Evolutionary conservation across 2,797 vertebrate genomes (phyloP).

Genomic region (Uromys caudimaculatus): DNA sequence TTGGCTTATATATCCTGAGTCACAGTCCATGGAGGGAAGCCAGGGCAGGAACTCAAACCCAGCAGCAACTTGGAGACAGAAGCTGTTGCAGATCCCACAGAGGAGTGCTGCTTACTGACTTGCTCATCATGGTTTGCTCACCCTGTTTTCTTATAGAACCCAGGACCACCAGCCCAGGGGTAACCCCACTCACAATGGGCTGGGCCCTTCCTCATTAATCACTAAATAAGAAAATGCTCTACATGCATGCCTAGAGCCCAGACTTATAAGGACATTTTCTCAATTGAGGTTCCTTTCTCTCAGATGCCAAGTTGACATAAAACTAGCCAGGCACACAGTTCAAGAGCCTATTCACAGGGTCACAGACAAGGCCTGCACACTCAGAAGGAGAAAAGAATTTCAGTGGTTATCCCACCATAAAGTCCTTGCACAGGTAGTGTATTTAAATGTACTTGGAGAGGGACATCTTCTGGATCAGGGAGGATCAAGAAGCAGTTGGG

Average conservation of each 20-base stretch:
- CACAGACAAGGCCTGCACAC: slow-evolving; percentile 22
- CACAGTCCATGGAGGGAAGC: background rate
- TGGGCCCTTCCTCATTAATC: too few species aligned
- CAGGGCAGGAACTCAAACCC: background rate
- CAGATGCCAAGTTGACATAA: background rate
- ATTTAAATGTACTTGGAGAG: background rate
- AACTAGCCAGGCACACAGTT: background rate
- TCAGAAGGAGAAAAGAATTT: slow-evolving; percentile 61
- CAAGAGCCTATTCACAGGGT: background rate
- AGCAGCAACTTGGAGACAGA: background rate
- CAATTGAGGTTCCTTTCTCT: background rate
- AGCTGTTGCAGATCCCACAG: background rate
- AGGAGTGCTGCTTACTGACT: background rate
- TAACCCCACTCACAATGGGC: background rate
- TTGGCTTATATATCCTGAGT: background rate
- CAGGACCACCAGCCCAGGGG: background rate
- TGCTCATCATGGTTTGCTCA: background rate
- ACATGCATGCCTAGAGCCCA: background rate
- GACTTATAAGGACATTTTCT: background rate
- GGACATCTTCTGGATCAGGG: background rate
- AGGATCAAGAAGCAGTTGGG: background rate
- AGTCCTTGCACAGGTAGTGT: slow-evolving; percentile 6
- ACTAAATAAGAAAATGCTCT: background rate
- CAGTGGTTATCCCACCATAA: slow-evolving; percentile 6
- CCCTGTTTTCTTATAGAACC: background rate